A percentile compares a stretch with the other conserved stretches of the same genome.
Evolutionary conservation across 2,797 vertebrate species (phyloP).

Genomic region (Epinephelus coioides): DNA sequence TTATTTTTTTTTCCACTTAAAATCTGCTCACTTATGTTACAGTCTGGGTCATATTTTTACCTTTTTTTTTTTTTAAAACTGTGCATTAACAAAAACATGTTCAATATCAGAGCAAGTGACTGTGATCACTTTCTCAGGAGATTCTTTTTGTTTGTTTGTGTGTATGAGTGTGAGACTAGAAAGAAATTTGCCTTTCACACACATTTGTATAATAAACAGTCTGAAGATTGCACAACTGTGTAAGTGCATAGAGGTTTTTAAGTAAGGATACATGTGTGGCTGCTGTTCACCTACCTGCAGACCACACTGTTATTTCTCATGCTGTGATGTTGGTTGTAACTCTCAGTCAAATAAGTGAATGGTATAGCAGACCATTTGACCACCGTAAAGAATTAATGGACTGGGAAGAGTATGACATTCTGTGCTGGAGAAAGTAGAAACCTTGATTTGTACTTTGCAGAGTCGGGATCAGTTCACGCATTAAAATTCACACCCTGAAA

Average conservation of each 20-base stretch:
- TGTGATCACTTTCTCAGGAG: conserved; percentile 32
- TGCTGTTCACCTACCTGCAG: conserved; percentile 10
- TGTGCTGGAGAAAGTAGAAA: neutral
- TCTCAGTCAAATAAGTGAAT: conserved; percentile 13
- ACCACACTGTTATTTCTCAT: conserved; percentile 8
- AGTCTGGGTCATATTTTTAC: conserved; percentile 19
- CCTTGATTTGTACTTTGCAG: conserved; percentile 6
- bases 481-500: neutral
- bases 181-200: conserved; percentile 32
- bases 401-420: neutral
- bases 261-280: conserved; percentile 21
- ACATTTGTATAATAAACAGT: conserved; percentile 11
- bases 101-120: conserved; percentile 35
- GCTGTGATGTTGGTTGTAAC: conserved; percentile 2
- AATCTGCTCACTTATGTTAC: conserved; percentile 6
- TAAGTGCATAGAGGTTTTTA: conserved; percentile 15
- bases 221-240: conserved; percentile 9
- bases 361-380: conserved; percentile 8
- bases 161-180: neutral
- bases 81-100: conserved; percentile 28
- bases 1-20: conserved; percentile 4
- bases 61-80: conserved; percentile 23
- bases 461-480: conserved; percentile 12
- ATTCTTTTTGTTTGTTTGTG: neutral
- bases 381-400: neutral